Evolutionary conservation across 2,113 vertebrate species (phyloP).

Genomic region (Siniperca chuatsi): DNA sequence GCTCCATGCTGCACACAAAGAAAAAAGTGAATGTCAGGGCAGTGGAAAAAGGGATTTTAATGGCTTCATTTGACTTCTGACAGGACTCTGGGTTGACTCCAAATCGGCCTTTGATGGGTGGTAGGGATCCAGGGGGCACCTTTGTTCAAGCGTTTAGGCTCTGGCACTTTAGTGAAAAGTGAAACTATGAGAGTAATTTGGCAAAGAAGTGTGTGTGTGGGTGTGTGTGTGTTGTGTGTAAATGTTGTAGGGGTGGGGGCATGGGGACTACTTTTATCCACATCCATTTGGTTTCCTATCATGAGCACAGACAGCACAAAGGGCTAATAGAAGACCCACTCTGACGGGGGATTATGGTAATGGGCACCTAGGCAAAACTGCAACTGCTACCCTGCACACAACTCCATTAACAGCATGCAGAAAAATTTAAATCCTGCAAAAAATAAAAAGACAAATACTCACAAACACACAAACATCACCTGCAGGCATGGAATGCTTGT

Average conservation of each 20-base stretch:
- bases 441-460: slow-evolving; percentile 30
- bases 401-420: slow-evolving; percentile 32
- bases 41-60: slow-evolving; percentile 65
- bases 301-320: slow-evolving; percentile 71
- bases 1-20: slow-evolving; percentile 30
- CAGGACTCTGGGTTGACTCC: slow-evolving; percentile 72
- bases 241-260: slow-evolving; percentile 49
- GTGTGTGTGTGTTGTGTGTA: slow-evolving; percentile 21
- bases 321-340: slow-evolving; percentile 60
- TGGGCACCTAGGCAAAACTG: slow-evolving; percentile 60
- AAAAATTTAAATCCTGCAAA: slow-evolving; percentile 25
- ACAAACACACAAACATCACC: slow-evolving; percentile 55
- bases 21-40: slow-evolving; percentile 40
- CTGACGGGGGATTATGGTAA: slow-evolving; percentile 78
- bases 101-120: slow-evolving; percentile 66
- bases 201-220: slow-evolving; percentile 16
- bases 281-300: slow-evolving; percentile 74
- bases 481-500: slow-evolving; percentile 25
- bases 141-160: slow-evolving; percentile 66
- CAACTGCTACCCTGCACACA: slow-evolving; percentile 26
- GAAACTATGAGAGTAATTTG: slow-evolving; percentile 76
- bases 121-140: slow-evolving; percentile 60
- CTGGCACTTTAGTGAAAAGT: slow-evolving; percentile 63
- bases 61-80: slow-evolving; percentile 79
- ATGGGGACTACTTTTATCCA: slow-evolving; percentile 66